Evolutionary conservation across 2,113 vertebrate genomes (phyloP).

Genomic region (Antidorcas marsupialis): DNA sequence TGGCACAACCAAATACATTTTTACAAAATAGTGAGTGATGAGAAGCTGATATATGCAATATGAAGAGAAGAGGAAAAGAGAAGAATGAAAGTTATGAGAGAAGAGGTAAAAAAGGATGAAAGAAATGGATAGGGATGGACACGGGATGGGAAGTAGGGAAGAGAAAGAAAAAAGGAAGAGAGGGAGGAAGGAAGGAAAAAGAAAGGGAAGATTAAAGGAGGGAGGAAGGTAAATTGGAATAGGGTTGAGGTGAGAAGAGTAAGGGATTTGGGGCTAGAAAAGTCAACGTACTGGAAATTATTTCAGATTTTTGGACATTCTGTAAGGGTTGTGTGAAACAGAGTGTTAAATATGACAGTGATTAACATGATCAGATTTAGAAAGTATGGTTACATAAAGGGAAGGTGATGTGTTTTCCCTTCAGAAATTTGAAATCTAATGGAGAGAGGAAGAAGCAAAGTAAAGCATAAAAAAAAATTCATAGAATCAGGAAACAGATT

Average conservation of each 20-base stretch:
- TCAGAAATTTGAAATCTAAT: not conserved
- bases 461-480: not conserved
- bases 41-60: not conserved
- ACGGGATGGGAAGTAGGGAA: rapidly evolving
- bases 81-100: not conserved
- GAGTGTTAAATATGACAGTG: not conserved
- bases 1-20: not conserved
- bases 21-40: not conserved
- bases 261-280: not conserved
- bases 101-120: not conserved
- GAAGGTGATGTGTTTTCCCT: not conserved
- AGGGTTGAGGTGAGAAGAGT: not conserved
- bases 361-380: not conserved
- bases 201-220: not conserved
- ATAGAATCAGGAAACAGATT: not conserved
- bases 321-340: not conserved
- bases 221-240: not conserved
- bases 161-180: not conserved
- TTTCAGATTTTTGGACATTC: not conserved
- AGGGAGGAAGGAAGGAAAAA: not conserved
- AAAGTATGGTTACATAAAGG: not conserved
- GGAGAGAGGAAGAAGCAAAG: not conserved
- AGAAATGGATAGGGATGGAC: not conserved
- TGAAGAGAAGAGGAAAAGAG: not conserved
- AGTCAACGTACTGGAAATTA: not conserved